A percentile compares a stretch with the other conserved stretches of the same genome.
Conservation (phyloP, 2,113 vertebrate species). For the Hiodon tergisus region DNA sequence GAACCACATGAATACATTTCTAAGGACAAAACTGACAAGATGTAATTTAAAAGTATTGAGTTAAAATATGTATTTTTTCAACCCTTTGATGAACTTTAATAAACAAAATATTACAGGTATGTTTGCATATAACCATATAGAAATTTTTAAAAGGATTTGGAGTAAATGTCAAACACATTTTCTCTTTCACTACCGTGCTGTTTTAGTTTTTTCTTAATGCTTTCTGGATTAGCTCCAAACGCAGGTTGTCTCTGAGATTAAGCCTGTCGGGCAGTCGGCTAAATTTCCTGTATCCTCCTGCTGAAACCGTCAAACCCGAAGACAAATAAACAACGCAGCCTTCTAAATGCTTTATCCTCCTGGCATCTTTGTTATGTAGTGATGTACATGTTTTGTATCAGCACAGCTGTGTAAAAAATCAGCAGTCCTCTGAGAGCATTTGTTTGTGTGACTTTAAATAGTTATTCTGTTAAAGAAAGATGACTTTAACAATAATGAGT, state of each 20-base stretch:
- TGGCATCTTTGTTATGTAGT: constrained; percentile 9
- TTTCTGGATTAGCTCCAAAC: constrained; percentile 56
- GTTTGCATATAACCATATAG: too few species aligned
- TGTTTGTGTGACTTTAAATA: constrained; percentile 49
- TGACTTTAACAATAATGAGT: constrained; percentile 35
- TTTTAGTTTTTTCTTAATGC: constrained; percentile 63
- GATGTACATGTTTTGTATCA: constrained; percentile 26
- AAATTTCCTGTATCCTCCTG: constrained; percentile 68
- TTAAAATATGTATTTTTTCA: too few species aligned
- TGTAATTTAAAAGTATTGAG: too few species aligned
- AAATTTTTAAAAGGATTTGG: neutral
- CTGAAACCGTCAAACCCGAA: constrained; percentile 58
- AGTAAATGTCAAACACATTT: constrained; percentile 43
- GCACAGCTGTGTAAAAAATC: constrained; percentile 65
- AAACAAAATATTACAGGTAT: too few species aligned
- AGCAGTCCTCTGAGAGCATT: constrained; percentile 44
- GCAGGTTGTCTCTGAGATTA: constrained; percentile 23
- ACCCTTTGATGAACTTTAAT: too few species aligned
- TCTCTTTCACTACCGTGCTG: constrained; percentile 33
- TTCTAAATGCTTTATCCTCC: neutral
- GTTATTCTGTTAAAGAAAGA: constrained; percentile 47
- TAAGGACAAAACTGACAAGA: too few species aligned
- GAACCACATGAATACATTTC: too few species aligned
- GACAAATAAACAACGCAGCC: constrained; percentile 61
- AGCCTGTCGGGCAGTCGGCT: constrained; percentile 60